These are phyloP conservation scores for Nymphalis io DNA, from an alignment of 1,140 invertebrate genomes.

Conservation along the genomic window DNA sequence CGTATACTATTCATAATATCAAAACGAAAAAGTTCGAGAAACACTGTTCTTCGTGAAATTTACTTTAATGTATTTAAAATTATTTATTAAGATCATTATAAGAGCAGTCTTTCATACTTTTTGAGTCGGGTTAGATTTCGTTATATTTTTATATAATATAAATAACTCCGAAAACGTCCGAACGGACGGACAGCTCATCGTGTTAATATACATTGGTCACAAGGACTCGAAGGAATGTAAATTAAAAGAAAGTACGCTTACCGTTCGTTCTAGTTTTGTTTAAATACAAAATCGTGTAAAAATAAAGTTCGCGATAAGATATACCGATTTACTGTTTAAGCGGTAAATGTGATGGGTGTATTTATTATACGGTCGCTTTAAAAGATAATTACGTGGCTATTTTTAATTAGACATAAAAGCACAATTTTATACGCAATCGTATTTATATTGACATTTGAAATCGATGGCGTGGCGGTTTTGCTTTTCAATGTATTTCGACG, in stretches of 20 bases:
- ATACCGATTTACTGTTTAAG: constrained; percentile 17
- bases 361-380: neutral
- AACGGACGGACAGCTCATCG: neutral
- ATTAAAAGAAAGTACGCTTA: constrained; percentile 31
- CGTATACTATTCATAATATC: neutral
- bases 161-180: too few species aligned
- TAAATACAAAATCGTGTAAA: constrained; percentile 34
- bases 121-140: too few species aligned
- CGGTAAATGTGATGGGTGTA: neutral
- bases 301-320: constrained; percentile 18
- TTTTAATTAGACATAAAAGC: too few species aligned
- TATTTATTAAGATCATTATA: too few species aligned
- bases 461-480: too few species aligned
- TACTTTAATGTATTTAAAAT: too few species aligned
- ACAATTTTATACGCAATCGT: too few species aligned
- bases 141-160: neutral
- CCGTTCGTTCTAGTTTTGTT: constrained; percentile 34
- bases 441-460: too few species aligned
- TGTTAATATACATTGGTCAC: neutral
- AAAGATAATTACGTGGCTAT: too few species aligned
- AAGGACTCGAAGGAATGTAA: constrained; percentile 17
- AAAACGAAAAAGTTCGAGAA: neutral
- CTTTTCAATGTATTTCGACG: too few species aligned
- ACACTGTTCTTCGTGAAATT: neutral
- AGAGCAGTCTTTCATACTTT: too few species aligned